Evolutionary conservation across 1,140 invertebrate genomes (phyloP).

Genomic region (Schlechtendalia chinensis): DNA sequence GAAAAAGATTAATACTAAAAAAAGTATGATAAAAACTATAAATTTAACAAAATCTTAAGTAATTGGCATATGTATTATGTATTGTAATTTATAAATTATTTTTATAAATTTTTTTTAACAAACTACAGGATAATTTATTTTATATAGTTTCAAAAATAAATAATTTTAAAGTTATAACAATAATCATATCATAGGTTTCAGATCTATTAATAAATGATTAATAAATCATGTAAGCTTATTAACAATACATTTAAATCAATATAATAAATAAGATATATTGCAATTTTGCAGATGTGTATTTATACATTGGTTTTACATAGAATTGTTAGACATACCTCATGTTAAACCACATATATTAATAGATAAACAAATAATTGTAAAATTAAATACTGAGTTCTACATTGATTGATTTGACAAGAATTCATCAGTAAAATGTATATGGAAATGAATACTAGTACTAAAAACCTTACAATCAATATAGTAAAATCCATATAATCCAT

Average conservation of each 20-base stretch:
- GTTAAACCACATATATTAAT: background rate
- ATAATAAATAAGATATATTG: background rate
- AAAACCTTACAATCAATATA: background rate
- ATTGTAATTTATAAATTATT: too few species aligned
- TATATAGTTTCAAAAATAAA: too few species aligned
- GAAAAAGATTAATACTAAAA: too few species aligned
- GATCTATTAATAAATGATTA: background rate
- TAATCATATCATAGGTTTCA: too few species aligned
- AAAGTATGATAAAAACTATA: too few species aligned
- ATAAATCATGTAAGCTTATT: background rate
- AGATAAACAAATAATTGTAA: background rate
- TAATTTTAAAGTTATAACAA: too few species aligned
- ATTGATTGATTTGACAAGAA: background rate
- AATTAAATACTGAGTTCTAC: background rate
- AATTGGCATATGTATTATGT: too few species aligned
- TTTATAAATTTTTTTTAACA: too few species aligned
- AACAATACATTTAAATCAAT: background rate
- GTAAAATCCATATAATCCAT: background rate
- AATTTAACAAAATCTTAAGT: too few species aligned
- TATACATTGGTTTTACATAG: slow-evolving; percentile 15
- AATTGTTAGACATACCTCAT: background rate
- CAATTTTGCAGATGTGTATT: background rate
- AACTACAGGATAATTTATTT: too few species aligned
- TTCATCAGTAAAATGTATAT: background rate
- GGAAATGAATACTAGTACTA: background rate